phyloP scores from a whole-genome alignment of 2,113 vertebrate genomes.

The Trematocara marginatum region DNA sequence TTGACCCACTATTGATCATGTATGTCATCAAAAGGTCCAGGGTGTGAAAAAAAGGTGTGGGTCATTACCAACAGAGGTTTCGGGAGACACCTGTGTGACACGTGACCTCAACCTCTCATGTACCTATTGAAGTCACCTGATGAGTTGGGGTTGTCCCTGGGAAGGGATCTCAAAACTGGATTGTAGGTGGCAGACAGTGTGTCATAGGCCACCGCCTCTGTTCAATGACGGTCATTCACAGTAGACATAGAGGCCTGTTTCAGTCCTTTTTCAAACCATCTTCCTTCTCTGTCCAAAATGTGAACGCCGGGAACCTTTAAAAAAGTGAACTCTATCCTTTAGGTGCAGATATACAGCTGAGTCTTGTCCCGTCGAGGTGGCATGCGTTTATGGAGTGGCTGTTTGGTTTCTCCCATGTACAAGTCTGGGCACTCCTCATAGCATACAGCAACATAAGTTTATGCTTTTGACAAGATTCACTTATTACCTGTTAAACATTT shows the following conservation, averaged over 20 bases:
- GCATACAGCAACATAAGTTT: neutral
- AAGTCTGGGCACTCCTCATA: neutral
- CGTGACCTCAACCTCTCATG: neutral
- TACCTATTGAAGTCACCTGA: neutral
- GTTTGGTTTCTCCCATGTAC: neutral
- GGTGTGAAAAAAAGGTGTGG: neutral
- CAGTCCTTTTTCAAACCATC: neutral
- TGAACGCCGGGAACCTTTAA: neutral
- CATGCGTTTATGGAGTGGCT: neutral
- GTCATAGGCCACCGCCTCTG: neutral
- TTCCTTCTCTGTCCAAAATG: neutral
- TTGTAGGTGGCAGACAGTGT: neutral
- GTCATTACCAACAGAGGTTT: neutral
- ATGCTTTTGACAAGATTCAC: neutral
- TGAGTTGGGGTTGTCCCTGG: neutral
- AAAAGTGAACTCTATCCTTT: neutral
- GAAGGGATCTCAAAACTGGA: neutral
- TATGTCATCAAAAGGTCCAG: neutral
- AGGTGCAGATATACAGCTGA: neutral
- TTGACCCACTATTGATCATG: neutral
- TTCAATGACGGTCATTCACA: neutral
- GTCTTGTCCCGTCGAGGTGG: neutral
- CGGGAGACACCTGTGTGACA: neutral
- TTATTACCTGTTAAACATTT: neutral
- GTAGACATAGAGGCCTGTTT: neutral